Conservation (phyloP, 2,113 vertebrate genomes). For the Oostethus manadensis region DNA sequence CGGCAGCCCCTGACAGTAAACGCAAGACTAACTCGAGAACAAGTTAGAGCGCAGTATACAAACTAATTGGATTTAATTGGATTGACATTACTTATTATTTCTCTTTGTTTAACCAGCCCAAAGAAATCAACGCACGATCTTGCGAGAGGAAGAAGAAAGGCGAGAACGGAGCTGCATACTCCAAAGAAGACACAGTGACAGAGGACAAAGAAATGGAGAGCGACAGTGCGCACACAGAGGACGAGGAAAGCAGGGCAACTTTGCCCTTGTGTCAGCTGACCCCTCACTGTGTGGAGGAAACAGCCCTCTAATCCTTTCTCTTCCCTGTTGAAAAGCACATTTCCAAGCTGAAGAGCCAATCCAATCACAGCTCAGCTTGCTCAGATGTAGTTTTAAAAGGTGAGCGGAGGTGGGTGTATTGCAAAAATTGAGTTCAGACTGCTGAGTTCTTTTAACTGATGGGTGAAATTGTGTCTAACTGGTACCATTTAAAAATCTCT, state of each 20-base stretch:
- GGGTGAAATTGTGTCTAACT: not conserved
- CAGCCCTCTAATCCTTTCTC: constrained; percentile 68
- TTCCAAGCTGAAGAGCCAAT: not conserved
- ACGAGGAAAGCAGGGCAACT: constrained; percentile 20
- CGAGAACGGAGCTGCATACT: constrained; percentile 55
- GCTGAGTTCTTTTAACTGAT: not conserved
- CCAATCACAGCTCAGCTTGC: not conserved
- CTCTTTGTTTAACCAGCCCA: constrained; percentile 47
- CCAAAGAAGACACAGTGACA: constrained; percentile 34
- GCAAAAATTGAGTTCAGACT: not conserved
- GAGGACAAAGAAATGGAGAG: constrained; percentile 45
- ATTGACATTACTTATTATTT: not conserved
- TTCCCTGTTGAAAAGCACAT: not conserved
- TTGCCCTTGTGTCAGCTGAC: constrained; percentile 27
- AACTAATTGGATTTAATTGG: too few relatives aligned
- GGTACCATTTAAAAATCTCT: too few relatives aligned
- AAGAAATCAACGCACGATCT: constrained; percentile 15
- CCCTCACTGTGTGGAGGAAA: constrained; percentile 71
- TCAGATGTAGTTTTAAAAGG: not conserved
- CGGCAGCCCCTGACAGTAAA: too few relatives aligned
- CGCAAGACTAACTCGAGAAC: too few relatives aligned
- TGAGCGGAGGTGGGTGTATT: not conserved
- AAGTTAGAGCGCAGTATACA: too few relatives aligned
- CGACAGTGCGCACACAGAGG: constrained; percentile 25
- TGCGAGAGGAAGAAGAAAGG: constrained; percentile 63